These are phyloP conservation scores for Tetramorium alpestre DNA, from an alignment of 1,140 invertebrate species.

Conservation along the genomic window DNA sequence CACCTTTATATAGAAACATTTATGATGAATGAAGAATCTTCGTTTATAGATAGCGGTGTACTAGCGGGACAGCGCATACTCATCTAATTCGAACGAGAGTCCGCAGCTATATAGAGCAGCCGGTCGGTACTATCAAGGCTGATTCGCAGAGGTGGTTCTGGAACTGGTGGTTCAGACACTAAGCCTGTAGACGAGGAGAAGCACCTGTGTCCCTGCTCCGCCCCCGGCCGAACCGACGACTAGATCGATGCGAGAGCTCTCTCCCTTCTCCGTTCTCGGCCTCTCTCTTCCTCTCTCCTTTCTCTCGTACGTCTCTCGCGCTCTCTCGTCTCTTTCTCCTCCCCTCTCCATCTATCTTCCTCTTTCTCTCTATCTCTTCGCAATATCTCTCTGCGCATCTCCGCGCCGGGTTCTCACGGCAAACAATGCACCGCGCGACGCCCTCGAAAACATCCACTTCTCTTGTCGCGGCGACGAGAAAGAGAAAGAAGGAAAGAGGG, in stretches of 20 bases:
- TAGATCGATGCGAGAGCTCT: conserved; percentile 79
- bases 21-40: background rate
- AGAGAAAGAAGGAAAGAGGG: conserved; percentile 55
- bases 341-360: conserved; percentile 57
- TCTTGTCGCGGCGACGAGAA: conserved; percentile 72
- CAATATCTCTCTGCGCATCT: conserved; percentile 78
- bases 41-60: conserved; percentile 26
- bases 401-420: conserved; percentile 77
- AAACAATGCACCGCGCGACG: conserved; percentile 79
- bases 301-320: conserved; percentile 48
- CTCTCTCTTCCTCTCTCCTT: conserved; percentile 44
- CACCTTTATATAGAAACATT: background rate
- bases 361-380: conserved; percentile 71
- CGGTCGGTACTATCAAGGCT: conserved; percentile 72
- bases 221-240: conserved; percentile 77
- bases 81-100: conserved; percentile 66
- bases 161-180: conserved; percentile 78
- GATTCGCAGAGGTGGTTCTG: conserved; percentile 75
- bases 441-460: conserved; percentile 81
- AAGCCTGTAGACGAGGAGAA: conserved; percentile 80
- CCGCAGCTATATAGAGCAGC: conserved; percentile 68
- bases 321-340: conserved; percentile 60
- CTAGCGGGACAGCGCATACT: conserved; percentile 37
- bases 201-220: conserved; percentile 81
- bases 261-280: conserved; percentile 68